Base-by-base conservation (phyloP, 2,888 invertebrate species). In the Eupeodes latifasciatus region DNA sequence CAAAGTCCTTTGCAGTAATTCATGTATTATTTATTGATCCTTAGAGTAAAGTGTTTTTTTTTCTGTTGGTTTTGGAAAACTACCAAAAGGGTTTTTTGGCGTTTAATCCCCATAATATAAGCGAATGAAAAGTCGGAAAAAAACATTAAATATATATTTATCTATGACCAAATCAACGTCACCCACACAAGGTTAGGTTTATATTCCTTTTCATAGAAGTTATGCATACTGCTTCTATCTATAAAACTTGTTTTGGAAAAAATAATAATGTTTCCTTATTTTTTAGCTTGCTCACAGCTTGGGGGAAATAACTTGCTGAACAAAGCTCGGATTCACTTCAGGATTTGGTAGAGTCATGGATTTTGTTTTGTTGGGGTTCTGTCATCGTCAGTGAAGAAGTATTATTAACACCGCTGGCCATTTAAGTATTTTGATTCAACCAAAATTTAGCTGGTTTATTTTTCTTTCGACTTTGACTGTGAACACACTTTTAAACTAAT, bases 21-120 rank as follows among this genome's bases (percentile, higher is more conserved):
- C 61, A 61, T 61, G 61, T 40, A 16, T 40, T 61, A 61, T 61
- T 61, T 61, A 61, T 61, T 36, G 40, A n/a, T 40, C 61, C 61
- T 36, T n/a, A 11, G 61, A 61, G 61, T 61, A 40, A 40, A 19
- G 19, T 27, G n/a, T n/a, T 51, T 5, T 55, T 55, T 19, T 55
- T 47, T 51, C 16, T 19, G 19, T 55, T 47, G 55, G n/a, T 61
- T 59, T 34, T 34, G 59, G 59, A 36, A 59, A 34, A 14, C 2
- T 34, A 59, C 34, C 34, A 14, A 59, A 61, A 61, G 16, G 40
- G 61, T 5, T 61, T 61, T 7, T 61, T 40, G 61, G 19, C n/a
- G n/a, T 40, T 40, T n/a, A 61, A 40, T 61, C 61, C 61, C 40
- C 40, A 61, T 40, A 10, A 10, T 11, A 12, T 2, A 7, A 40